Base-by-base conservation (phyloP, 2,888 invertebrate genomes). In the Apodemia zela region DNA sequence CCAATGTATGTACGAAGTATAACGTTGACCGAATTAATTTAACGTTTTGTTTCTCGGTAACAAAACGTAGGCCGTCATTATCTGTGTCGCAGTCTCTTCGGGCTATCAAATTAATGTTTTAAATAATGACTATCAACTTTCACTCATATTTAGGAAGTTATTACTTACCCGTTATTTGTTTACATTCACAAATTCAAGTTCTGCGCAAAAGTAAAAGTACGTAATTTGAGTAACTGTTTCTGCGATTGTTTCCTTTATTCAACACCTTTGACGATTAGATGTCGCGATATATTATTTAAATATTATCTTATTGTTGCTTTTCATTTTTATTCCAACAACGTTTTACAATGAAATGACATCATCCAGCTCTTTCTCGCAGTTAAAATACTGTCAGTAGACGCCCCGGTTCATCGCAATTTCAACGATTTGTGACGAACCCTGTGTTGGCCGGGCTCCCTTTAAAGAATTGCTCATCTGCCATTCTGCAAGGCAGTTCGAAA, bases 101-200 rank as follows among this genome's bases (percentile, higher is more conserved):
- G 71, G 74, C 73, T 75, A 79, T 83, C 80, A 81, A 82, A 80
- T 81, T 71, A 76, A 79, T 81, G 79, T 79, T 81, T 79, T 73
- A 78, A 76, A 63, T 79, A 78, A 76, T 74, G 69, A 69, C 67
- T 70, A 69, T 73, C 72, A 75, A 84, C 81, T 86, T 85, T 85
- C 81, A 77, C 84, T 76, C 73, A 75, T 74, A 80, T 80, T 80
- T 71, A 73, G 75, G 68, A 72, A 72, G 69, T 67, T 74, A 72
- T 62, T 74, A 73, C 69, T 71, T 70, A 68, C 64, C 62, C 66
- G 68, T 67, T 71, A 65, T 71, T 63, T 71, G 65, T 68, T 68
- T 62, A 57, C 57, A 25, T 25, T 57, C 57, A 57, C 25, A 29
- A 29, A 25, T 29, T 29, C 29, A 57, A n/a, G 25, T 57, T 57